These are phyloP conservation scores for Bombus vancouverensis DNA, from an alignment of 1,140 invertebrate genomes.

Conservation along the genomic window DNA sequence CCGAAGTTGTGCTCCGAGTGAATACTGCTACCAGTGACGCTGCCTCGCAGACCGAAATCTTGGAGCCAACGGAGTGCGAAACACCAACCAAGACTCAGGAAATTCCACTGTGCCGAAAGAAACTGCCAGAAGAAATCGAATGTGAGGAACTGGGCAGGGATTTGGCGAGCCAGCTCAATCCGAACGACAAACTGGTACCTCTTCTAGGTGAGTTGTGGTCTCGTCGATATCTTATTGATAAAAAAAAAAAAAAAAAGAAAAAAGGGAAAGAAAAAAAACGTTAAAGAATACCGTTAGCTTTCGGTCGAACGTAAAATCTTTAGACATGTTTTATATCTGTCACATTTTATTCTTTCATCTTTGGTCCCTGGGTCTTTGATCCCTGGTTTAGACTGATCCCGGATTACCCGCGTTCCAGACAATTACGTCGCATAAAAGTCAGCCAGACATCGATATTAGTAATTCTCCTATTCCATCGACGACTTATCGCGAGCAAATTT, in stretches of 20 bases:
- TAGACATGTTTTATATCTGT: background rate
- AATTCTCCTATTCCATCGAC: background rate
- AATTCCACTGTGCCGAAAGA: constrained; percentile 80
- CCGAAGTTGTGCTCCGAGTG: constrained; percentile 85
- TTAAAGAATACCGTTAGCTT: background rate
- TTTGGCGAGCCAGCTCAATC: constrained; percentile 87
- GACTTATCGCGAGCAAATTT: constrained; percentile 23
- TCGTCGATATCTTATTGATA: no score
- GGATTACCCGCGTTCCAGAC: background rate
- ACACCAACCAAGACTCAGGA: constrained; percentile 40
- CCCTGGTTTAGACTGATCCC: background rate
- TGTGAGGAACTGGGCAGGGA: constrained; percentile 90
- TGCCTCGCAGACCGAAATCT: constrained; percentile 85
- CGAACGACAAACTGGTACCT: constrained; percentile 87
- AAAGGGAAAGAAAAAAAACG: no score
- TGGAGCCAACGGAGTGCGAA: constrained; percentile 61
- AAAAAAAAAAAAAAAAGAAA: no score
- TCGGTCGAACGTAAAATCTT: background rate
- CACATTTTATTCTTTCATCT: background rate
- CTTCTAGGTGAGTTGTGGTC: constrained; percentile 85
- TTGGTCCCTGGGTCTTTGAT: background rate
- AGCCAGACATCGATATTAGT: background rate
- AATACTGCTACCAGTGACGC: constrained; percentile 85
- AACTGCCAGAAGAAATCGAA: constrained; percentile 90
- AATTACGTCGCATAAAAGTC: constrained; percentile 17